Base-by-base conservation (phyloP, 2,797 vertebrate species). In the Margarornis squamiger region DNA sequence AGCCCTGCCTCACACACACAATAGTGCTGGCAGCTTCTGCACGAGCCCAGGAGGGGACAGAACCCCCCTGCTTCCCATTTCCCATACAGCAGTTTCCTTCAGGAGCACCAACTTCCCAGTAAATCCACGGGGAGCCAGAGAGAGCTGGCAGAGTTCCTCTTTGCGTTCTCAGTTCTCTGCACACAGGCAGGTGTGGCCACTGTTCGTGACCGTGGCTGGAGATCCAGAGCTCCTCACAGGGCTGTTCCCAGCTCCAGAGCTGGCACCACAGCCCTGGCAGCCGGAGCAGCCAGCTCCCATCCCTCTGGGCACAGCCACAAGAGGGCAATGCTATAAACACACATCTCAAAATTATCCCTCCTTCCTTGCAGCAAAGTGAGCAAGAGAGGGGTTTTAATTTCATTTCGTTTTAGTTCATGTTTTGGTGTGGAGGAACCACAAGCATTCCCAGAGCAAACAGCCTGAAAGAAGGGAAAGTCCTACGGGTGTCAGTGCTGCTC, bases 91-190 rank as follows among this genome's bases (percentile, higher is more conserved):
- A 11, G 27, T 82, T 93, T 86, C 61, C 70, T 26, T 51, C 75
- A n/a, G 62, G 27, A 55, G 57, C 22, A 58, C 30, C 29, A 14
- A 0, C n/a, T 83, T 49, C 21, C 0, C 3, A 29, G 6, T 30
- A 20, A 21, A 65, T 20, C n/a, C 2, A 3, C 0, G 23, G 12
- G 66, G n/a, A 36, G 34, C 36, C 6, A 11, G 1, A 12, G 5
- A 21, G 27, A 36, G 24, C 0, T 41, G 23, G 1, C 7, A 29
- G 52, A 61, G 41, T 12, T 74, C 52, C 63, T 27, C 78, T 90
- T 55, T 49, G 82, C 66, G 5, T 27, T 36, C 1, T 38, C 49
- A 15, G 73, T n/a, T 90, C 88, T 78, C 62, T 54, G 16, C 16
- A 23, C 26, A 5, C 11, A 32, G 1, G 2, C 76, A 77, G 83